A percentile compares a stretch with the other conserved stretches of the same genome.
Evolutionary conservation across 2,113 vertebrate genomes (phyloP).

Genomic region (Callaeas wilsoni): DNA sequence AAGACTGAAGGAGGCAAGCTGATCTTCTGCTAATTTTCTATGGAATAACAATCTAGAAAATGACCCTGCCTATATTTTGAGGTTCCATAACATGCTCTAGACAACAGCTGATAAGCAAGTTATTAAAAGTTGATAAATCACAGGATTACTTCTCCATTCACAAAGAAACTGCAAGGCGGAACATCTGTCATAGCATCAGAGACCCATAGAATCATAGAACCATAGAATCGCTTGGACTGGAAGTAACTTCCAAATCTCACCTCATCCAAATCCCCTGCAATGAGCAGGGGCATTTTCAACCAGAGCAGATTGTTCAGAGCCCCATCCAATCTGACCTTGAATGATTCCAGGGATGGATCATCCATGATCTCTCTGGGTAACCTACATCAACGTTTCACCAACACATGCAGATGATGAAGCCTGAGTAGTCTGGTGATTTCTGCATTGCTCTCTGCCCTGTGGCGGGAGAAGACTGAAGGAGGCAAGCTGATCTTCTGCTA

Average conservation of each 20-base stretch:
- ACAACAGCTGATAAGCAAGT: background rate
- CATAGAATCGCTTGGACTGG: background rate
- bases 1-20: background rate
- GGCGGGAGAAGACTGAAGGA: background rate
- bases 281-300: background rate
- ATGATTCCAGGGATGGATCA: background rate
- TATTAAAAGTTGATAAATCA: background rate
- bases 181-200: background rate
- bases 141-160: background rate
- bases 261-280: background rate
- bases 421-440: background rate
- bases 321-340: rapidly evolving
- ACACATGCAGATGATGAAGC: background rate
- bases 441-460: background rate
- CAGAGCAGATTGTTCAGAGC: background rate
- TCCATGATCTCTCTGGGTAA: background rate
- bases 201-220: background rate
- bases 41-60: background rate
- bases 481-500: background rate
- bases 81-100: background rate
- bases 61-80: background rate
- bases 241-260: background rate
- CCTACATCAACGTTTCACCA: background rate
- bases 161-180: background rate
- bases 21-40: background rate